Evolutionary conservation across 1,140 invertebrate species (phyloP), one percentile per base, ranked within the genome.

Genomic region (Drosophila paulistorum): DNA sequence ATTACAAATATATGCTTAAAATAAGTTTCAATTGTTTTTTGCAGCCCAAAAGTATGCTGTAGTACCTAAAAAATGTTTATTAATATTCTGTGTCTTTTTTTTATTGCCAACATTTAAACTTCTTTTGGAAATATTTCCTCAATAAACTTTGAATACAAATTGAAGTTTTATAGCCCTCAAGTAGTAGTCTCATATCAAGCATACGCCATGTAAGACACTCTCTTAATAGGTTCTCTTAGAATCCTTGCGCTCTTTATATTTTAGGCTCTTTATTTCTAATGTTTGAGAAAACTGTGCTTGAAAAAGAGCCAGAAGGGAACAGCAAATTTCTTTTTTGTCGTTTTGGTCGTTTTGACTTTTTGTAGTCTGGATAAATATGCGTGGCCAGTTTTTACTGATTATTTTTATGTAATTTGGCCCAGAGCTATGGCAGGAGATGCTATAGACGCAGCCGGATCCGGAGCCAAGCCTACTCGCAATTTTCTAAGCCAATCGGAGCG

Each of bases 381-480:
- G 61, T 60, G 54, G 42, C 17, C 39, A 55, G 26, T 65, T 71
- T 67, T 66, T 68, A 23, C 54, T 77, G 71, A 87, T 79, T 87
- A 87, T 87, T 86, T 82, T 59, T 51, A 51, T 57, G 63, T 66
- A 57, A 66, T 66, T 66, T 66, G 63, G 58, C 74, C 39, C 13
- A 35, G 17, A 33, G 41, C 59, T 41, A 37, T 39, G 67, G 39
- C 57, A 10, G 23, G 17, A 51, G 45, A 51, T 23, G 45, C 17
- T 23, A 51, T 51, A 23, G 17, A 20, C 45, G 45, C 45, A 51
- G 17, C 17, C 17, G 45, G 14, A 48, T 41, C 9, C 81, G 60
- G 82, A 65, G 81, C 85, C 84, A 84, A 89, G 84, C 84, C 84
- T 89, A 89, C 82, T 90, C 81, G 84, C 85, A 89, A 84, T 89